Evolutionary conservation across 2,888 invertebrate genomes (phyloP).

Genomic region (Ferrisia virgata): DNA sequence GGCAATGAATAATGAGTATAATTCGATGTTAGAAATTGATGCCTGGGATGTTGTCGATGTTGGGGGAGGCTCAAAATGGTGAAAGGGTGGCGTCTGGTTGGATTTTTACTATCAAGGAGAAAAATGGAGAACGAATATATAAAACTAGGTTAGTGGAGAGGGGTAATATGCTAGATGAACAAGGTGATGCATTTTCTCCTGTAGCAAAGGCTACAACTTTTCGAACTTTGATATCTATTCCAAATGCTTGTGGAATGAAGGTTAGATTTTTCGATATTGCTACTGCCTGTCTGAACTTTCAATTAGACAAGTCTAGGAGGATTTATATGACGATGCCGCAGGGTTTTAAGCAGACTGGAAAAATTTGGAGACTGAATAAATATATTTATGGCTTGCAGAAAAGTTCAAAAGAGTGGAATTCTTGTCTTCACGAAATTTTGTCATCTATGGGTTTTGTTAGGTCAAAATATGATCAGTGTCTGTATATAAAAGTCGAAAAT

Average conservation of each 20-base stretch:
- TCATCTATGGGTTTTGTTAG: background rate
- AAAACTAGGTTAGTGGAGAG: background rate
- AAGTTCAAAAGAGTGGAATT: conserved; percentile 1
- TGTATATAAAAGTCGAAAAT: background rate
- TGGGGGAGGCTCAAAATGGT: background rate
- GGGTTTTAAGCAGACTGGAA: background rate
- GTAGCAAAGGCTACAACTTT: background rate
- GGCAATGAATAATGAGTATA: background rate
- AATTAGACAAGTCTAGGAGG: background rate
- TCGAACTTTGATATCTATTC: background rate
- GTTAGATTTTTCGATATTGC: background rate
- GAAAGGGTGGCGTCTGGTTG: background rate
- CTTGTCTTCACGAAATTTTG: background rate
- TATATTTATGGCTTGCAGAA: background rate
- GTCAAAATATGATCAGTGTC: background rate
- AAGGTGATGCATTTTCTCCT: background rate
- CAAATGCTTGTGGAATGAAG: background rate
- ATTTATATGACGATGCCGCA: background rate
- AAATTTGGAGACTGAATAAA: background rate
- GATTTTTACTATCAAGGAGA: background rate
- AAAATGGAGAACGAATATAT: background rate
- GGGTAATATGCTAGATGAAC: background rate
- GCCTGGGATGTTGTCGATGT: background rate
- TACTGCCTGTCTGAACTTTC: background rate
- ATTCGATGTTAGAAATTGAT: background rate